Conservation (phyloP, 2,113 vertebrate species). For the Columba livia region DNA sequence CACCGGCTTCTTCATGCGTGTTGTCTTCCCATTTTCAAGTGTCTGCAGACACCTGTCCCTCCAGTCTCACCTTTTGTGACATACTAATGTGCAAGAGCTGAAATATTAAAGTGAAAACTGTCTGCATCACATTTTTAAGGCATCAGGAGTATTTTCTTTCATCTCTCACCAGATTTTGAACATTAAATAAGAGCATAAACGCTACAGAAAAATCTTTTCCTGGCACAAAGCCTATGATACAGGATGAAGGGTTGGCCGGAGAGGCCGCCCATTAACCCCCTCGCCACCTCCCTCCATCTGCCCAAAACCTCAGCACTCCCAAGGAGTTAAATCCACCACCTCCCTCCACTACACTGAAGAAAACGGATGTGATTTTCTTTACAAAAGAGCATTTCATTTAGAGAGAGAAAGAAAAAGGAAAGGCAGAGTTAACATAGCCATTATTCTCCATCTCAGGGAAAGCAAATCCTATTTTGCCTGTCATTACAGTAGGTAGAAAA, state of each 20-base stretch:
- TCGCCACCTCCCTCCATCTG: neutral
- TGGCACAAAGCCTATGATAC: neutral
- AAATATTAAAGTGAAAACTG: slow-evolving; percentile 31
- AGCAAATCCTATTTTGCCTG: slow-evolving; percentile 81
- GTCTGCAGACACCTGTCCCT: slow-evolving; percentile 44
- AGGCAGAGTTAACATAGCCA: slow-evolving; percentile 78
- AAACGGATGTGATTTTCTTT: slow-evolving; percentile 82
- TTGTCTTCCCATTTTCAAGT: neutral
- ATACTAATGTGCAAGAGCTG: slow-evolving; percentile 17
- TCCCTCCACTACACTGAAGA: slow-evolving; percentile 46
- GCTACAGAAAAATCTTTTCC: neutral
- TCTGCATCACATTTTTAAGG: neutral
- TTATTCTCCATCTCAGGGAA: slow-evolving; percentile 81
- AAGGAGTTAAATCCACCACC: slow-evolving; percentile 67
- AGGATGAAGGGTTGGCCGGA: slow-evolving; percentile 15
- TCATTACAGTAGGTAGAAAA: slow-evolving; percentile 82
- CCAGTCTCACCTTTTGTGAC: slow-evolving; percentile 46
- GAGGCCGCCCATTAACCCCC: slow-evolving; percentile 8
- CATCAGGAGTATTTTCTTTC: neutral
- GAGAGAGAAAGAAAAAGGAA: slow-evolving; percentile 66
- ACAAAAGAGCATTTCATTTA: slow-evolving; percentile 83
- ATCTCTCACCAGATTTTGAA: neutral
- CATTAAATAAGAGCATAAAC: neutral
- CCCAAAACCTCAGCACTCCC: neutral
- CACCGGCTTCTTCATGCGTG: neutral